These are phyloP conservation scores for Thermophis baileyi DNA, from an alignment of 2,113 vertebrate species.

Conservation along the genomic window DNA sequence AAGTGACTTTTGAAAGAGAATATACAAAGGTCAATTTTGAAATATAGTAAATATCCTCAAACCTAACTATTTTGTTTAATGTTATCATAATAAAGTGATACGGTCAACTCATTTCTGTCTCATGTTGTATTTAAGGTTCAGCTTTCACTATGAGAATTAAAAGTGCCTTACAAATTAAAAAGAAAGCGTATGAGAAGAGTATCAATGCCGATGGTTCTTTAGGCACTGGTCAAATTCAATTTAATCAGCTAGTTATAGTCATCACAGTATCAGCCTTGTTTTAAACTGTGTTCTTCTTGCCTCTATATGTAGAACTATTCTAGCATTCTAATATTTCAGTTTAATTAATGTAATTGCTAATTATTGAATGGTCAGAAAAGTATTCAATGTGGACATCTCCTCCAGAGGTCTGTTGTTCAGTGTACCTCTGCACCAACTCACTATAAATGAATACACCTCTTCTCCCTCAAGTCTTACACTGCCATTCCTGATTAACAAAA, in stretches of 20 bases:
- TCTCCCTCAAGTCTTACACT: background rate
- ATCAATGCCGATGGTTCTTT: slow-evolving; percentile 5
- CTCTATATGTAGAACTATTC: background rate
- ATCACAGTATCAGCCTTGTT: background rate
- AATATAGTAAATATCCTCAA: background rate
- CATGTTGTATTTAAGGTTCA: background rate
- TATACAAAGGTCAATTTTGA: background rate
- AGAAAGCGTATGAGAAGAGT: background rate
- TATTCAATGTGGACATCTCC: background rate
- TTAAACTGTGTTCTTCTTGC: background rate
- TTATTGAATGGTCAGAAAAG: background rate
- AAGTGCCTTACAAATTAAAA: background rate
- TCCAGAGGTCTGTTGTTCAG: background rate
- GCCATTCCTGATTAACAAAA: background rate
- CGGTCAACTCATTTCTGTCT: background rate
- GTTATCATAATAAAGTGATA: background rate
- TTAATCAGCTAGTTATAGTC: slow-evolving; percentile 18
- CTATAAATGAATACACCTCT: background rate
- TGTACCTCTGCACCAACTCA: background rate
- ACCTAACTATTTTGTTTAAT: background rate
- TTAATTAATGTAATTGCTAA: background rate
- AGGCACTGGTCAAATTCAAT: slow-evolving; percentile 17
- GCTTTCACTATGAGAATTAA: background rate
- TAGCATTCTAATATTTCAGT: background rate
- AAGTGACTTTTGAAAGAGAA: background rate